phyloP scores from a whole-genome alignment of 2,888 invertebrate species.

The Acutogordius australiensis region DNA sequence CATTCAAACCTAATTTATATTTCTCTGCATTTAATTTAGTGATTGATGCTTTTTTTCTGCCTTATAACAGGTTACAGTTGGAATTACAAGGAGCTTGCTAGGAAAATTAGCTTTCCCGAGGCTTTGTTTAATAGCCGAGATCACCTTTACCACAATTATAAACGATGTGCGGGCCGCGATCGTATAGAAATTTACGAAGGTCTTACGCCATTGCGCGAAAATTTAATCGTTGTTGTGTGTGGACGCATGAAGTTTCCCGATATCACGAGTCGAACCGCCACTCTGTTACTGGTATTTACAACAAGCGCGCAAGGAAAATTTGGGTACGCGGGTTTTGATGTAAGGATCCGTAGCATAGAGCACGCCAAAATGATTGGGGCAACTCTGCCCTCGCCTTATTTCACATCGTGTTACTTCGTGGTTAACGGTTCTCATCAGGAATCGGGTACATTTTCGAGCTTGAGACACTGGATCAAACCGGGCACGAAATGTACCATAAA shows the following conservation, averaged over 20 bases:
- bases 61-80: too few species aligned
- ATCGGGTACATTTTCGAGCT: background rate
- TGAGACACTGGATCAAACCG: background rate
- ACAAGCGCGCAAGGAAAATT: background rate
- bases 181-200: conserved; percentile 4
- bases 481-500: background rate
- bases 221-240: background rate
- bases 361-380: background rate
- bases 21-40: too few species aligned
- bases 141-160: too few species aligned
- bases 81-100: too few species aligned
- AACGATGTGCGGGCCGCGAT: too few species aligned
- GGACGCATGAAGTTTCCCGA: background rate
- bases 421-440: background rate
- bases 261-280: background rate
- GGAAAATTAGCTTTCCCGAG: too few species aligned
- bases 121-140: too few species aligned
- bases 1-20: too few species aligned
- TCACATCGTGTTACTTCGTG: background rate
- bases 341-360: background rate
- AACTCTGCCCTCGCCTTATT: background rate
- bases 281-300: background rate
- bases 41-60: too few species aligned
- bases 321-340: background rate
- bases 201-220: background rate